Base-by-base conservation (phyloP, 2,888 invertebrate species). In the Drosophila niveifrons region DNA sequence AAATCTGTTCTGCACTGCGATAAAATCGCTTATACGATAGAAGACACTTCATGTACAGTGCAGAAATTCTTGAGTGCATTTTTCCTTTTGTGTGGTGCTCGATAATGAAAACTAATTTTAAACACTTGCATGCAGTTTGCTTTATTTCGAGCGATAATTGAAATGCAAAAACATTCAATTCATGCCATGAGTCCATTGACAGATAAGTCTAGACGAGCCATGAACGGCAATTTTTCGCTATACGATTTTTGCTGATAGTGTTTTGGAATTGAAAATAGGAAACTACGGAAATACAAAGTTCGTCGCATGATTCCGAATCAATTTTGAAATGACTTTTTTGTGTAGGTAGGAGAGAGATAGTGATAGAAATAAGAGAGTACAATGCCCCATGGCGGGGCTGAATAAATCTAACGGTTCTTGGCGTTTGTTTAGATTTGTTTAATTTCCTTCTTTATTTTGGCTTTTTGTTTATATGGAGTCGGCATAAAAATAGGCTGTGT, bases 141-240 rank as follows among this genome's bases (percentile, higher is more conserved):
- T 52, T 51, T 31, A 18, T 59, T 66, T 53, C 43, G n/a, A 11
- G 53, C 59, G 65, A 66, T 59, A 75, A 67, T 80, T 48, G 52
- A 61, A 80, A 78, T 74, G 69, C 69, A 69, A 72, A 66, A 57
- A 53, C 23, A 52, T 68, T 57, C n/a, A 57, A 43, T 56, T 34
- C 34, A 41, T n/a, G 46, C 8, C 23, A 4, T 2, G 53, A 64
- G 70, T 82, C 70, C 78, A 71, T 71, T 82, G 80, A 66, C 71
- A 78, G 82, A 66, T 66, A 75, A 66, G 23, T 46, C 47, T 55
- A 66, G 71, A 65, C 68, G n/a, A 18, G 29, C 41, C 57, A 58
- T 59, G 47, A 39, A 15, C 46, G 52, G 46, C 13, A 36, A 36
- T 36, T 36, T 36, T 31, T 31, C 2, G 31, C 31, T 10, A 10